Evolutionary conservation across 1,140 invertebrate species (phyloP), one percentile per base, ranked within the genome.

Genomic region (Bicyclus anynana): DNA sequence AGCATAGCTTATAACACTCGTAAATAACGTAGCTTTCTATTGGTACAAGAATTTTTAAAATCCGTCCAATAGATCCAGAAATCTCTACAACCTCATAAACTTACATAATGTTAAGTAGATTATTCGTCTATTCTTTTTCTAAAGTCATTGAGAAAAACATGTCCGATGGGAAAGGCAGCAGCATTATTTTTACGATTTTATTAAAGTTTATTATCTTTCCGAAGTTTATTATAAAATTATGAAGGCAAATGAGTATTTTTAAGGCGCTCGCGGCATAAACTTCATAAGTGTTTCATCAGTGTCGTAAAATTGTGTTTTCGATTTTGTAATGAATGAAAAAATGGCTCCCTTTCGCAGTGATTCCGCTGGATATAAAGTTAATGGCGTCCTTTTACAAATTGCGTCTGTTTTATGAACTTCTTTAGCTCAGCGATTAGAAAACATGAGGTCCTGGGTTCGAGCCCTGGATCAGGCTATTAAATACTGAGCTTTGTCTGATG

Each of bases 131-230:
- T 0, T 1, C n/a, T 33, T 33, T 33, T 6, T 3, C 29, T 12
- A n/a, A 3, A 23, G 23, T 33, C 29, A 4, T 7, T n/a, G 29
- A 33, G 9, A 33, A 27, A 33, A 33, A n/a, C 29, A 33, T 12
- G 29, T 33, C 29, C 29, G 29, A 4, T 12, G 29, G 29, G 29
- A 33, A 40, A n/a, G 16, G 17, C 3, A 12, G n/a, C 13, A 6
- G 14, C 37, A n/a, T 46, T 21, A 46, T 21, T 21, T 56, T 56
- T 49, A 56, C 47, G 54, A 56, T 56, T 56, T 49, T 65, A 66
- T 75, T 69, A 67, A 73, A 67, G 65, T 70, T 56, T 49, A 69
- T 67, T 53, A 55, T 54, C 37, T 40, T 40, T 40, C 13, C 37
- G 37, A 40, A 40, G 37, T 40, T 40, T 40, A 40, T 40, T 40